phyloP scores from a whole-genome alignment of 2,888 invertebrate species.

The Acronicta aceris region DNA sequence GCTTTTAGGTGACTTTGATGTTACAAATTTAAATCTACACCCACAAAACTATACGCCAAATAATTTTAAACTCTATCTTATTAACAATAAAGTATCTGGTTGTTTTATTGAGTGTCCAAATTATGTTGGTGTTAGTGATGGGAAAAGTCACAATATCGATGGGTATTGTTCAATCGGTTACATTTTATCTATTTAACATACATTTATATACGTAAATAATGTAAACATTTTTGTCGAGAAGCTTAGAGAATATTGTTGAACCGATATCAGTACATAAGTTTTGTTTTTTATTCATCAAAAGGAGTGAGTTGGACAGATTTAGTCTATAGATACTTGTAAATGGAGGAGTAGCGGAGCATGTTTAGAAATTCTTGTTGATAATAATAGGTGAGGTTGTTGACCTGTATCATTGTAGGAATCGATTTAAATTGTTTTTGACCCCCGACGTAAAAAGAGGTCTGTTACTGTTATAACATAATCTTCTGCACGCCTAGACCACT shows the following conservation, averaged over 20 bases:
- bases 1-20: constrained; percentile 69
- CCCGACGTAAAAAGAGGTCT: too few relatives aligned
- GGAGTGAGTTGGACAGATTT: constrained; percentile 39
- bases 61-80: constrained; percentile 23
- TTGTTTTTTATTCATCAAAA: constrained; percentile 49
- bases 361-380: constrained; percentile 25
- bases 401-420: constrained; percentile 1
- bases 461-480: too few relatives aligned
- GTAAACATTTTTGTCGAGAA: constrained; percentile 50
- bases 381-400: not conserved
- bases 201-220: constrained; percentile 60
- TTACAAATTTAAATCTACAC: constrained; percentile 48
- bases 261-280: constrained; percentile 49
- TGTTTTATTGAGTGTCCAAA: not conserved
- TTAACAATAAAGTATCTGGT: not conserved
- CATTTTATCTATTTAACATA: constrained; percentile 65
- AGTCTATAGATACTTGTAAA: constrained; percentile 28
- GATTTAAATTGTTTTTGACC: not conserved
- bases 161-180: constrained; percentile 61
- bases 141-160: constrained; percentile 61
- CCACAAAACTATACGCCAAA: not conserved
- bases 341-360: constrained; percentile 17
- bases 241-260: constrained; percentile 38
- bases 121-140: constrained; percentile 53
- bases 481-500: too few relatives aligned